phyloP scores from a whole-genome alignment of 1,140 invertebrate species.

The Bombus confusus region DNA sequence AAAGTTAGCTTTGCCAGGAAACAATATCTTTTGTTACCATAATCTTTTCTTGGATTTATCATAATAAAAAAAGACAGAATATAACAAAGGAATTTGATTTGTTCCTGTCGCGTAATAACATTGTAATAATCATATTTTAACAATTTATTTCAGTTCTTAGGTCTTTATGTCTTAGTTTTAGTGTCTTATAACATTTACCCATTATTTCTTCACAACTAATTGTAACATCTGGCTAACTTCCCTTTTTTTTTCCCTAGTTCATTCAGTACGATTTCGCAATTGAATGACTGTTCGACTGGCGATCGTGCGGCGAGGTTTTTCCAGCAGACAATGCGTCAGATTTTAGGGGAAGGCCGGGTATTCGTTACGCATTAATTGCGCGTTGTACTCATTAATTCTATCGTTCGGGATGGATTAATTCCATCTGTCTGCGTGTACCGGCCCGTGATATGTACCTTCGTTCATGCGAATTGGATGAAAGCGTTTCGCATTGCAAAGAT shows the following conservation, averaged over 20 bases:
- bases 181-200: too few relatives aligned
- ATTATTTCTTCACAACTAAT: neutral
- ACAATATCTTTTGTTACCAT: too few relatives aligned
- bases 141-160: too few relatives aligned
- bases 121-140: too few relatives aligned
- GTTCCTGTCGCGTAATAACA: too few relatives aligned
- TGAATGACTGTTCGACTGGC: neutral
- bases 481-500: neutral
- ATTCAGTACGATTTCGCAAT: neutral
- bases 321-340: slow-evolving; percentile 34
- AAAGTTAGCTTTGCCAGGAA: too few relatives aligned
- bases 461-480: neutral
- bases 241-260: too few relatives aligned
- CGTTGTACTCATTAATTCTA: slow-evolving; percentile 32
- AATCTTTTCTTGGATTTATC: too few relatives aligned
- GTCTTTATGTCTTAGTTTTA: too few relatives aligned
- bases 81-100: too few relatives aligned
- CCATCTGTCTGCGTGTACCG: neutral
- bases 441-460: neutral
- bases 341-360: slow-evolving; percentile 20
- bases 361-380: slow-evolving; percentile 26
- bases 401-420: slow-evolving; percentile 6
- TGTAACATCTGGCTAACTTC: neutral
- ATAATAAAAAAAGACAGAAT: too few relatives aligned
- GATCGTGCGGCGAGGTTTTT: slow-evolving; percentile 15